Evolutionary conservation across 1,140 invertebrate species (phyloP), one percentile per base, ranked within the genome.

Genomic region (Rhyacophila brunnea): DNA sequence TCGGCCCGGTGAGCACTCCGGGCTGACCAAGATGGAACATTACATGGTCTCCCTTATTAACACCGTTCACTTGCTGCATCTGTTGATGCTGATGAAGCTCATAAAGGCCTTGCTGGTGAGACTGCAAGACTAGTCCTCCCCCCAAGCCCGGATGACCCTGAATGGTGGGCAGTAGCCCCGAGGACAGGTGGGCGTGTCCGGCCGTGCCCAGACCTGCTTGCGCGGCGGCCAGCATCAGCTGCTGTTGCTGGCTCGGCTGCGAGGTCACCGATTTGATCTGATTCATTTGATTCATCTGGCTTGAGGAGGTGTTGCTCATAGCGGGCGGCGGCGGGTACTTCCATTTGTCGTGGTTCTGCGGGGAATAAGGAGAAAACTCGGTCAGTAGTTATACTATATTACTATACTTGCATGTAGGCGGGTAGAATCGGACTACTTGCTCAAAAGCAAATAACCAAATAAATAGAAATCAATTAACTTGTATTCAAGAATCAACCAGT

Each of bases 321-420:
- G 70, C 68, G 20, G 77, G 74, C 54, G 74, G 68, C 36, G 70
- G 68, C 55, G 80, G 71, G 74, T 82, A 86, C 71, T 86, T 87
- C 86, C 85, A 88, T 76, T 87, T 87, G 71, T 87, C 85, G 73
- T 85, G 83, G 75, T 83, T 87, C 85, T 87, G 75, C 64, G 83
- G 83, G 66, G 56, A 69, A 68, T 59, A 64, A n/a, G 68, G 11
- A 45, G 5, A 45, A 17, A 3, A 28, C 23, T n/a, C n/a, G n/a
- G n/a, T n/a, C n/a, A n/a, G n/a, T n/a, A n/a, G n/a, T n/a, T n/a
- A n/a, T n/a, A n/a, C n/a, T n/a, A n/a, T n/a, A n/a, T n/a, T n/a
- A n/a, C n/a, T n/a, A n/a, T n/a, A n/a, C n/a, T n/a, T n/a, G n/a
- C n/a, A n/a, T n/a, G n/a, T n/a, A n/a, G n/a, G n/a, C n/a, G n/a